Base-by-base conservation (phyloP, 2,888 invertebrate genomes). In the Drosophila limbata region DNA sequence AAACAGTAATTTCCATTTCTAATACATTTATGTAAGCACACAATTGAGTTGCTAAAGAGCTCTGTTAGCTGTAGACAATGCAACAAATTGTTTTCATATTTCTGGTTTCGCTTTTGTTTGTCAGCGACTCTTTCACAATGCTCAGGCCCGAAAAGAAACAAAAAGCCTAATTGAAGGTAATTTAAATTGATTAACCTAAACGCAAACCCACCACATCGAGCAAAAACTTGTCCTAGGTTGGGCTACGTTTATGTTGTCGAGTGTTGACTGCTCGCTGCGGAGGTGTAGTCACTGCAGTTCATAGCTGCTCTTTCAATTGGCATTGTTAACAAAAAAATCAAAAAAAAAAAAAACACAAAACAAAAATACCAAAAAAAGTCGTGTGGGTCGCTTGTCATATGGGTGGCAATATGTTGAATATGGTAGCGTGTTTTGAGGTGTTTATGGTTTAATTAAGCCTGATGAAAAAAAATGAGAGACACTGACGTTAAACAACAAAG, bases 121-220 rank as follows among this genome's bases (percentile, higher is more conserved):
- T 4, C 19, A 11, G 28, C 13, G 9, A 6, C 19, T 76, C 57
- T 73, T 76, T 40, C 63, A 60, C 79, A 78, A 75, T 53, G 44
- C 19, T 6, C 37, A 6, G n/a, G 37, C 50, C 33, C 39, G 37
- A 60, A 63, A 61, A 47, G 51, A 47, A 86, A 83, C 80, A 88
- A 84, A 86, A 69, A 67, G 71, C 75, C 84, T 86, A 87, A 90
- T 88, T 87, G 89, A 86, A 81, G 81, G 79, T 81, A 86, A 87
- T 87, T 85, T 88, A 83, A 87, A 88, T 87, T 90, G 81, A 87
- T 90, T 86, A 88, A 79, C 71, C 79, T 60, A 75, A 72, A 67
- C 70, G 45, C 48, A 67, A 82, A 33, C 80, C 80, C 83, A 82
- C 72, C 52, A 68, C 73, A 53, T 45, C 42, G 28, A 50, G 33